Conservation (phyloP, 2,113 vertebrate genomes). For the human (Homo sapiens) region GRCh38 chr13:77579501-77580000, state of each 20-base stretch:
- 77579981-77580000: neutral
- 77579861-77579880: neutral
- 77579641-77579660: neutral
- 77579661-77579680: neutral
- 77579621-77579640: neutral
- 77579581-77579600: neutral
- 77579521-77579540: neutral
- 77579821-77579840: neutral
- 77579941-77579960: neutral
- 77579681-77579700: neutral
- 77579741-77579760: neutral
- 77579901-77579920: neutral
- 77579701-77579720: neutral
- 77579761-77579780: neutral
- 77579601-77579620: neutral
- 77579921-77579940: neutral
- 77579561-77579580: neutral
- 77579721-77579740: neutral
- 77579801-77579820: neutral
- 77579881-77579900: rapidly evolving
- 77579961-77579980: neutral
- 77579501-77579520: neutral
- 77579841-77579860: neutral
- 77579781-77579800: neutral
- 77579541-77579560: neutral